Evolutionary conservation across 35 echinoderm and acorn worm species (phyloP).

Genomic region (Ophiothrix spiculata): DNA sequence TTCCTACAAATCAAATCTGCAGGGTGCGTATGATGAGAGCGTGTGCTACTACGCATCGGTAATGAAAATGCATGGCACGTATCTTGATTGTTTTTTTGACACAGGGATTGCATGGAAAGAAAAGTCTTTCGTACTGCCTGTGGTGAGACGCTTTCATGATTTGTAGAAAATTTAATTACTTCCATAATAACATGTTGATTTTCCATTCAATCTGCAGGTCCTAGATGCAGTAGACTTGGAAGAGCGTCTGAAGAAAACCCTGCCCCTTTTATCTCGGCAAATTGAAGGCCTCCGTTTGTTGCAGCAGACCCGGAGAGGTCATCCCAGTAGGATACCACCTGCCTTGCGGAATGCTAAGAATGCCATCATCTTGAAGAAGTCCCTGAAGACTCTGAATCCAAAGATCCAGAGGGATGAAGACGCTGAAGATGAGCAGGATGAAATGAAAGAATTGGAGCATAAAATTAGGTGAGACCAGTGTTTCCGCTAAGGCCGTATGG

Average conservation of each 20-base stretch:
- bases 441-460: constrained; percentile 83
- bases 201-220: constrained; percentile 28
- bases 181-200: no score
- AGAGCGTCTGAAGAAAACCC: constrained; percentile 76
- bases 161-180: no score
- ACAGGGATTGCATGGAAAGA: no score
- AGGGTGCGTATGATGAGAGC: no score
- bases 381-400: constrained; percentile 7
- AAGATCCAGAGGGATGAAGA: constrained; percentile 30
- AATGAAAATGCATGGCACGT: no score
- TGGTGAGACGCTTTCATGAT: no score
- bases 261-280: constrained; percentile 70
- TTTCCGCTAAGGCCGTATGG: no score
- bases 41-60: no score
- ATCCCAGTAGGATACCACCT: constrained; percentile 5
- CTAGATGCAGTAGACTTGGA: constrained; percentile 87
- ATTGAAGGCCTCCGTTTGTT: constrained; percentile 76
- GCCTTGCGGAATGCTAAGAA: constrained; percentile 36
- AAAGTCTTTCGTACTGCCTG: no score
- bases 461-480: constrained; percentile 94
- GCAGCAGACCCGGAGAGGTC: constrained; percentile 30
- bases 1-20: no score
- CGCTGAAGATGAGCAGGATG: constrained; percentile 71
- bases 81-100: no score
- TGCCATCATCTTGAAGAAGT: constrained; percentile 50